Percentiles rank a stretch among this genome's conserved stretches.
Evolutionary conservation across 2,888 invertebrate genomes (phyloP).

Genomic region (Apeira syringaria): DNA sequence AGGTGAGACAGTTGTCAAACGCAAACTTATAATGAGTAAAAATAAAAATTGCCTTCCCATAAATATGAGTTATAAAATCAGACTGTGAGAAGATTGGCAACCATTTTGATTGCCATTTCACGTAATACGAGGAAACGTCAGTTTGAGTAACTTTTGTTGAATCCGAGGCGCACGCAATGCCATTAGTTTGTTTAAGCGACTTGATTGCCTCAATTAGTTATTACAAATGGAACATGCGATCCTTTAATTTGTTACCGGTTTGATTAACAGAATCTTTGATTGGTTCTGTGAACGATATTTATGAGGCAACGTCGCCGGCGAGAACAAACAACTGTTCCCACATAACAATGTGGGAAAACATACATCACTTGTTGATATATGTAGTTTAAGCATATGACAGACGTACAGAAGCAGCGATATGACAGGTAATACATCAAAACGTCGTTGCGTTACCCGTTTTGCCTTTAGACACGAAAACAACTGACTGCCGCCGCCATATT

Average conservation of each 20-base stretch:
- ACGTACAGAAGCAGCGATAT: conserved; percentile 58
- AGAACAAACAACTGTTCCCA: conserved; percentile 13
- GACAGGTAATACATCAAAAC: conserved; percentile 69
- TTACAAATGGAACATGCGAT: conserved; percentile 45
- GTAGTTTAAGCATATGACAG: conserved; percentile 47
- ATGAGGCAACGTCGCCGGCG: conserved; percentile 5
- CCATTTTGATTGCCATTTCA: conserved; percentile 16
- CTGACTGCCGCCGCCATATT: conserved; percentile 23
- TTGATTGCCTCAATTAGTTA: conserved; percentile 48
- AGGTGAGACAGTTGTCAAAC: too few species aligned
- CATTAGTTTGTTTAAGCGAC: conserved; percentile 43
- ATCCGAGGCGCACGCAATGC: conserved; percentile 19
- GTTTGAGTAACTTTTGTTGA: conserved; percentile 15
- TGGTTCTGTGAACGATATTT: conserved; percentile 21
- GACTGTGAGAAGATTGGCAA: conserved; percentile 18
- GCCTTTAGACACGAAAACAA: conserved; percentile 39
- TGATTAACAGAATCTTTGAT: conserved; percentile 23
- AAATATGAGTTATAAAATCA: not conserved
- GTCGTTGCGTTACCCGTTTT: conserved; percentile 45
- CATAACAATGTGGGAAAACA: conserved; percentile 7
- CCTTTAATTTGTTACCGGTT: conserved; percentile 36
- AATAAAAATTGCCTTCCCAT: too few species aligned
- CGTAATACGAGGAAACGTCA: conserved; percentile 11
- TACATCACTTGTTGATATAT: conserved; percentile 14
- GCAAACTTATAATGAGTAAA: too few species aligned